Evolutionary conservation across 2,797 vertebrate species (phyloP), one percentile per base, ranked within the genome.

Genomic region (Pipistrellus pygmaeus): DNA sequence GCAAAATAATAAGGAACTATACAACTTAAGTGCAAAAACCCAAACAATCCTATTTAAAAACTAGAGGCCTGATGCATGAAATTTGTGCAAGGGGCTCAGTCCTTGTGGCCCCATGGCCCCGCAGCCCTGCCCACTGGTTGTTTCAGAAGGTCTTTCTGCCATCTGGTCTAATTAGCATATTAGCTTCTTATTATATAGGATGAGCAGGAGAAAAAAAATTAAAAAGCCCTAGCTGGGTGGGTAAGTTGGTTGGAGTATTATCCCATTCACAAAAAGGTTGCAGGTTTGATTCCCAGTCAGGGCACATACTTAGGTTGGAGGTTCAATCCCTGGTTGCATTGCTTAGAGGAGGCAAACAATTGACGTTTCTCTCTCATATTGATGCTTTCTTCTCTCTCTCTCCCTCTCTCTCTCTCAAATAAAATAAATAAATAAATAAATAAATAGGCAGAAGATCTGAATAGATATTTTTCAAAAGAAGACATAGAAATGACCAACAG

Each of bases 1-100:
- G 21, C 32, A 93, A 93, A 90, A 90, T 35, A 51, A 8, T 44
- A 89, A 93, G 25, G 18, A 48, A 85, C 27, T 44, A 55, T 21
- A 89, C 23, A 71, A 78, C 9, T 85, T 27, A 71, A 44, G 35
- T 71, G 10, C 27, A 44, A 72, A 84, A 53, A 44, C 38, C 23
- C 0, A 4, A 23, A 80, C 12, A 78, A 38, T 5, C 12, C 32
- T 23, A 55, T 78, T 78, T 77, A 77, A 78, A 69, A 69, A 30
- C 6, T 30, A 30, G 27, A 62, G 60, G 25, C 60, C 60, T 0
- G 2, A 30, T 62, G 60, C 60, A 62, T 6, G 5, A 62, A 14
- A 62, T 62, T 62, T 6, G 1, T 62, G 27, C 60, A 14, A 14
- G 27, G 27, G 60, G 60, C 60, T 30, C 0, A 6, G 60, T 62